Evolutionary conservation across 2,888 invertebrate species (phyloP).

Genomic region (Agonopterix subpropinquella): DNA sequence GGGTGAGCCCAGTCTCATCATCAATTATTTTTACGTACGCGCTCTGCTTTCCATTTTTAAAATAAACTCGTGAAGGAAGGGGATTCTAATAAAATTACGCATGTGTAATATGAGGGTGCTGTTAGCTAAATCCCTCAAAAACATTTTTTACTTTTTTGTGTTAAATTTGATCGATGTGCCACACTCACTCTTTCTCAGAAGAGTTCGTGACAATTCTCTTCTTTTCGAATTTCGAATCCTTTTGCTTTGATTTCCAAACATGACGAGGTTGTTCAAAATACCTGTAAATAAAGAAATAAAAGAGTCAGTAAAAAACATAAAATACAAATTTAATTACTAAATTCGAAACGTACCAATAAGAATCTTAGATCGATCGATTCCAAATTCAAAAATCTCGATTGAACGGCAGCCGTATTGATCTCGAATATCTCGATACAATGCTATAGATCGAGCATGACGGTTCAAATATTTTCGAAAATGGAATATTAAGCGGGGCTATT

Average conservation of each 20-base stretch:
- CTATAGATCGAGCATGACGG: constrained; percentile 71
- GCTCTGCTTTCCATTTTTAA: constrained; percentile 64
- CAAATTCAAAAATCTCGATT: constrained; percentile 61
- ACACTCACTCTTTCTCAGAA: constrained; percentile 40
- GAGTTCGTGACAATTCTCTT: constrained; percentile 36
- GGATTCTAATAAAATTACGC: constrained; percentile 56
- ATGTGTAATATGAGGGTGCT: constrained; percentile 16
- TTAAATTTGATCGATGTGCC: constrained; percentile 4
- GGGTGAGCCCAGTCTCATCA: constrained; percentile 56
- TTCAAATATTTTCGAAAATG: constrained; percentile 74
- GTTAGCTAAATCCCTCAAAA: constrained; percentile 9
- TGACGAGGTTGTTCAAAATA: constrained; percentile 26
- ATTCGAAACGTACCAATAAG: constrained; percentile 31
- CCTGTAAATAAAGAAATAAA: constrained; percentile 46
- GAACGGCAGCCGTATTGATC: constrained; percentile 45
- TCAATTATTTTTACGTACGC: constrained; percentile 45
- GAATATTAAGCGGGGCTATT: constrained; percentile 73
- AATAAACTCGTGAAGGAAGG: constrained; percentile 55
- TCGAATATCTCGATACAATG: constrained; percentile 52
- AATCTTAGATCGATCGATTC: constrained; percentile 58
- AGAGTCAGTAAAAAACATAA: constrained; percentile 9
- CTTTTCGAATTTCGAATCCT: constrained; percentile 25
- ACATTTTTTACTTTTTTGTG: constrained; percentile 1
- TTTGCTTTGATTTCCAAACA: constrained; percentile 32
- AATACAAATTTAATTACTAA: constrained; percentile 2